These are phyloP conservation scores for Monarcha castaneiventris DNA, from an alignment of 2,113 vertebrate species.

Conservation along the genomic window DNA sequence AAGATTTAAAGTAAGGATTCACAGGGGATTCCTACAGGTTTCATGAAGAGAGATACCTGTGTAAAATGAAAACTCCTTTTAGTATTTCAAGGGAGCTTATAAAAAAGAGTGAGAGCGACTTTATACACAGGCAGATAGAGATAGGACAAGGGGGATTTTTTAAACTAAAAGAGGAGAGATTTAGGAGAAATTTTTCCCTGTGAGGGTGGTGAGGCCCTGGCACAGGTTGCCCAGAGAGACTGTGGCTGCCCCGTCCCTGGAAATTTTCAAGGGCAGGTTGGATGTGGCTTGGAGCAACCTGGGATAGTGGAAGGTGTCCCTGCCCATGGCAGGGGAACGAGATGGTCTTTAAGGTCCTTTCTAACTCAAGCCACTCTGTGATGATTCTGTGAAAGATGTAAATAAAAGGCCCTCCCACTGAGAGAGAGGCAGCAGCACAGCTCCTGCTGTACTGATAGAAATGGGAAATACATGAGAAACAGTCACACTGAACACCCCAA, in stretches of 20 bases:
- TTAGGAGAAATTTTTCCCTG: not conserved
- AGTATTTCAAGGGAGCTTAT: not conserved
- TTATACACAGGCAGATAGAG: not conserved
- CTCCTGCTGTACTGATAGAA: not conserved
- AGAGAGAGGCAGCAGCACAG: not conserved
- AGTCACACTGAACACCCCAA: not conserved
- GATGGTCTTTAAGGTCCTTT: not conserved
- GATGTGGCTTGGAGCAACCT: not conserved
- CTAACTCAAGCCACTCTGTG: not conserved
- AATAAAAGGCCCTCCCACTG: not conserved
- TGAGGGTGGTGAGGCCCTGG: not conserved
- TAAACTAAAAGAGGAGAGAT: not conserved
- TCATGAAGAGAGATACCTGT: not conserved
- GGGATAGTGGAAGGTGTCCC: not conserved
- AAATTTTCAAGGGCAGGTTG: not conserved
- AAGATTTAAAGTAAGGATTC: not conserved
- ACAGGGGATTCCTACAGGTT: not conserved
- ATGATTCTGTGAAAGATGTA: not conserved
- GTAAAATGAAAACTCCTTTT: not conserved
- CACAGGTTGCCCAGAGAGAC: not conserved
- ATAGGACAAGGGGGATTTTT: not conserved
- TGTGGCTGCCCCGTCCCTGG: not conserved
- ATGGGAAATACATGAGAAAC: not conserved
- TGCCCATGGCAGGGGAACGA: not conserved
- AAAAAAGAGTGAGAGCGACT: not conserved